These are phyloP conservation scores for Papilio gigon DNA, from an alignment of 2,888 invertebrate genomes.

Conservation along the genomic window DNA sequence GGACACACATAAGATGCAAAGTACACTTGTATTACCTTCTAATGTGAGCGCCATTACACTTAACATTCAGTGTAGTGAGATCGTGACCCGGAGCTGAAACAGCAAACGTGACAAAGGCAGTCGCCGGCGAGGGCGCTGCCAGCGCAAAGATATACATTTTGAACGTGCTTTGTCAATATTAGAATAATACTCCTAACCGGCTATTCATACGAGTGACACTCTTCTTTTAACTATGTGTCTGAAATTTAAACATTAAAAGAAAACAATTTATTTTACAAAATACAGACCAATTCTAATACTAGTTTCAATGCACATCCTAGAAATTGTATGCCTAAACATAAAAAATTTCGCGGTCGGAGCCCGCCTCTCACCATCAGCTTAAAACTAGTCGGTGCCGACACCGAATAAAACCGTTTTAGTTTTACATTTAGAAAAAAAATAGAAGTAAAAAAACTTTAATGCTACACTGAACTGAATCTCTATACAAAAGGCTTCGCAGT, in stretches of 20 bases:
- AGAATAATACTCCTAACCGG: not conserved
- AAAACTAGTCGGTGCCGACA: too few relatives aligned
- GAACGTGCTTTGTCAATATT: conserved; percentile 18
- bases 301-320: not conserved
- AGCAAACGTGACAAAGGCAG: conserved; percentile 29
- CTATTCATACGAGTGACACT: not conserved
- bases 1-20: conserved; percentile 8
- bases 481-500: not conserved
- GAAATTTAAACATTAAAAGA: not conserved
- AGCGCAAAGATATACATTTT: conserved; percentile 15
- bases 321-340: too few relatives aligned
- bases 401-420: too few relatives aligned
- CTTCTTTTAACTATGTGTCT: not conserved
- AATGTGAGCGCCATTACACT: conserved; percentile 28
- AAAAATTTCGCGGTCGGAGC: too few relatives aligned
- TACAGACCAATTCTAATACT: not conserved
- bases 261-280: not conserved
- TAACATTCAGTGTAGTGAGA: conserved; percentile 30
- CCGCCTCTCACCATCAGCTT: too few relatives aligned
- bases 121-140: not conserved
- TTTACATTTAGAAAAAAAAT: too few relatives aligned
- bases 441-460: too few relatives aligned
- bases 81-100: conserved; percentile 30
- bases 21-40: conserved; percentile 8
- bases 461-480: not conserved